phyloP scores from a whole-genome alignment of 2,888 invertebrate genomes.

The Tetragonisca angustula region DNA sequence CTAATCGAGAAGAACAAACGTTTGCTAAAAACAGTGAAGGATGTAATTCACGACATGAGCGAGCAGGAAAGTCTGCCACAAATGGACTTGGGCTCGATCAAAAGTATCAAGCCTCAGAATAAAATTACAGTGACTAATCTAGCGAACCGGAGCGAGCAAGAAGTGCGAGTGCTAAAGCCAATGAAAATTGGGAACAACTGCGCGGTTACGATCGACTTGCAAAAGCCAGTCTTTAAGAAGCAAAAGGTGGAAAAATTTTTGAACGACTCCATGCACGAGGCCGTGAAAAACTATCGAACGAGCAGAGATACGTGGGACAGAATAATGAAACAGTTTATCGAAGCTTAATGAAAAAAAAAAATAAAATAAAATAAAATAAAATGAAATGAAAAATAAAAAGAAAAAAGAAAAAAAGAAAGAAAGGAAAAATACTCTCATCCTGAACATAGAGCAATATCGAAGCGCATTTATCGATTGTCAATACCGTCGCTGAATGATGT shows the following conservation, averaged over 20 bases:
- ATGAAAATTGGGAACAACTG: background rate
- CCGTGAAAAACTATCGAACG: constrained; percentile 61
- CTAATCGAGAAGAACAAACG: constrained; percentile 52
- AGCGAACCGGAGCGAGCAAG: background rate
- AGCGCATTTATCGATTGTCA: constrained; percentile 26
- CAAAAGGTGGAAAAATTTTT: constrained; percentile 56
- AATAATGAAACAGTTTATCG: background rate
- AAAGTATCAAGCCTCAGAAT: constrained; percentile 17
- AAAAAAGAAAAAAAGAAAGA: background rate
- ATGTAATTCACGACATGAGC: constrained; percentile 48
- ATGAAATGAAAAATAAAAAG: too few species aligned
- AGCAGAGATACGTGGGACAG: constrained; percentile 51
- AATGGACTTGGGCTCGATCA: background rate
- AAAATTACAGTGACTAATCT: constrained; percentile 19
- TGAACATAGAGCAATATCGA: constrained; percentile 42
- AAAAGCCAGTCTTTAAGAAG: constrained; percentile 58
- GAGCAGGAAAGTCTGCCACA: background rate
- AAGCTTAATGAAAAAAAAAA: background rate
- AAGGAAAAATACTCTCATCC: background rate
- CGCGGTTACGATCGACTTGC: background rate
- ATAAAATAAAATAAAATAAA: too few species aligned
- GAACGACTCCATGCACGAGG: constrained; percentile 64
- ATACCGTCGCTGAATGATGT: background rate
- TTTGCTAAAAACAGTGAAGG: constrained; percentile 51
- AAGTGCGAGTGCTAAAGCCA: background rate